Base-by-base conservation (phyloP, 2,797 vertebrate species). In the Staurois parvus region DNA sequence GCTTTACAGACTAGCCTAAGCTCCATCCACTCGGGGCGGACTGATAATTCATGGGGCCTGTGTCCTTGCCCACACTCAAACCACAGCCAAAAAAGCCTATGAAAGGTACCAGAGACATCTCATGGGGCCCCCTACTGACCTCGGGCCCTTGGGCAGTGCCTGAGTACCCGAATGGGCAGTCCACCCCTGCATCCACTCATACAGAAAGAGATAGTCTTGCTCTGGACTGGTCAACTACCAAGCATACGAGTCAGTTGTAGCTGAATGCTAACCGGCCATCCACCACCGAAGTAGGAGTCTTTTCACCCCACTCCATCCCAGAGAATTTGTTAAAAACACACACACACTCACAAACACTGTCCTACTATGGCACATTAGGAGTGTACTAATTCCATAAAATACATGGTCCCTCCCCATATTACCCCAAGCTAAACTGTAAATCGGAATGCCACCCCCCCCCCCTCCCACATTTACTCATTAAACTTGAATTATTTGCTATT, bases 311-410 rank as follows among this genome's bases (percentile, higher is more conserved):
- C 37, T 42, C n/a, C 12, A 30, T 59, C 24, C 26, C 59, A 64
- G 79, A 37, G 45, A 59, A 59, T n/a, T 19, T 29, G 19, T 67
- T 56, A 62, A 21, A 69, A 24, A 80, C 15, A 85, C 6, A 80
- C 70, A 67, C 2, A 62, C 17, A 62, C 56, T 2, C 19, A 62
- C 59, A 62, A 62, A 69, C 45, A 76, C 26, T 62, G 26, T 74
- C 26, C 84, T n/a, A 34, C 84, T 76, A 81, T 86, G 84, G 84
- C 84, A 86, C 84, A 64, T 82, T 7, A 81, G 52, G 84, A 81
- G 78, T 81, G 42, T 69, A 62, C 64, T 48, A 83, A 42, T 76
- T 30, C 42, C 64, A 73, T 32, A 72, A 52, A 48, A 83, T 69
- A 76, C 15, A 40, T 15, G 21, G 66, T 21, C 30, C 29, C 32